phyloP scores from a whole-genome alignment of 2,888 invertebrate genomes.

The Dryobota labecula region DNA sequence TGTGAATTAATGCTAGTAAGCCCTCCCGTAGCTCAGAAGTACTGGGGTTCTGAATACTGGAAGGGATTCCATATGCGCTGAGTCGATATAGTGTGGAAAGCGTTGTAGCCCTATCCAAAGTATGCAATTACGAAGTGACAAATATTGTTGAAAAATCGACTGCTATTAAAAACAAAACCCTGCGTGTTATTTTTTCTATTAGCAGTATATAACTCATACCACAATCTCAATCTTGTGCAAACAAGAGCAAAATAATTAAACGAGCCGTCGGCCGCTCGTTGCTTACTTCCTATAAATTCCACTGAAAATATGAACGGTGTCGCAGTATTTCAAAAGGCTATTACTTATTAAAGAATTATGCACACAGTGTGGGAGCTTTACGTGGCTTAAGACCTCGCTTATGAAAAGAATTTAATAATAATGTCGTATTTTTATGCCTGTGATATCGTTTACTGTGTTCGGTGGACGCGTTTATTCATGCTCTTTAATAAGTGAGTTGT shows the following conservation, averaged over 20 bases:
- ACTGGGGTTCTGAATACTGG: no score
- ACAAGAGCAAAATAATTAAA: slow-evolving; percentile 85
- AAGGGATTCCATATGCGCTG: no score
- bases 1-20: no score
- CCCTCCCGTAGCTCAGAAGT: no score
- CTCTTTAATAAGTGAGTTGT: slow-evolving; percentile 43
- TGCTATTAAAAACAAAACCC: slow-evolving; percentile 42
- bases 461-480: slow-evolving; percentile 56
- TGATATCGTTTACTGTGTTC: slow-evolving; percentile 61
- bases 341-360: slow-evolving; percentile 84
- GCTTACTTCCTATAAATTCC: slow-evolving; percentile 81
- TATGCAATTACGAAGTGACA: not conserved
- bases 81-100: not conserved
- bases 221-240: slow-evolving; percentile 83
- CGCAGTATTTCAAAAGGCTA: slow-evolving; percentile 82
- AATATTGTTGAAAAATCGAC: slow-evolving; percentile 36
- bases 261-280: slow-evolving; percentile 70
- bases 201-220: slow-evolving; percentile 75
- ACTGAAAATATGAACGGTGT: slow-evolving; percentile 78
- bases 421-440: slow-evolving; percentile 72
- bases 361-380: slow-evolving; percentile 75
- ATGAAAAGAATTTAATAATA: slow-evolving; percentile 77
- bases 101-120: not conserved
- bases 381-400: slow-evolving; percentile 72
- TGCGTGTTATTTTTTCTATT: slow-evolving; percentile 73